phyloP scores from a whole-genome alignment of 1,140 invertebrate species.

The Ditylenchus dipsaci region DNA sequence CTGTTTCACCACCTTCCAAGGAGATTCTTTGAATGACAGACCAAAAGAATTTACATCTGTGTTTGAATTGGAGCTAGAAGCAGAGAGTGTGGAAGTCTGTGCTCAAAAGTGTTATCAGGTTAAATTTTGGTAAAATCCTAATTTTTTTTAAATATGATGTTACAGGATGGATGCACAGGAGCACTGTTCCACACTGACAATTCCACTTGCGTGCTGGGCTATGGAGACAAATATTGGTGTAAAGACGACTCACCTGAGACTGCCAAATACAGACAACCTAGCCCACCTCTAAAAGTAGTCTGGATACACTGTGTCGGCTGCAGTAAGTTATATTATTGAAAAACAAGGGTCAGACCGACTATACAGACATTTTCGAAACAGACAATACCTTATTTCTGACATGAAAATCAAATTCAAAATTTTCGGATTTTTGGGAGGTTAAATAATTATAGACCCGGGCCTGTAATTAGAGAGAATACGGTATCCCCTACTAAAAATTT shows the following conservation, averaged over 20 bases:
- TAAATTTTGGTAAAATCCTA: not conserved
- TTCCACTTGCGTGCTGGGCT: constrained; percentile 27
- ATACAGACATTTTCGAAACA: too few species aligned
- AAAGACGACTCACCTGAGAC: constrained; percentile 20
- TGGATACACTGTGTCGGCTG: constrained; percentile 36
- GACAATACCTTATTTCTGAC: too few species aligned
- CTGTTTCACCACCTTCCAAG: constrained; percentile 38
- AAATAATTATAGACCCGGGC: too few species aligned
- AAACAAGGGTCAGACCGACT: too few species aligned
- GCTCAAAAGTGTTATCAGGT: constrained; percentile 33
- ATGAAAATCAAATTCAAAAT: too few species aligned
- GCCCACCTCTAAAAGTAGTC: constrained; percentile 18
- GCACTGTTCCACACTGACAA: constrained; percentile 27
- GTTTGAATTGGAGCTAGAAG: constrained; percentile 27
- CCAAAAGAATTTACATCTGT: constrained; percentile 26
- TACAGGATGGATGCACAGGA: constrained; percentile 36
- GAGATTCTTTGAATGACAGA: constrained; percentile 18
- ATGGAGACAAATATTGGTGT: constrained; percentile 33
- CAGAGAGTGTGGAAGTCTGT: constrained; percentile 29
- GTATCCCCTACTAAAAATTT: too few species aligned
- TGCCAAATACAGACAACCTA: constrained; percentile 8
- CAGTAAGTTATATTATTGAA: constrained; percentile 14
- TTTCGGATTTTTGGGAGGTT: too few species aligned
- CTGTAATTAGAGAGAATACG: too few species aligned
- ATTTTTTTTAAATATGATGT: not conserved